Evolutionary conservation across 2,797 vertebrate species (phyloP).

Genomic region (Acanthurus leucopareius): DNA sequence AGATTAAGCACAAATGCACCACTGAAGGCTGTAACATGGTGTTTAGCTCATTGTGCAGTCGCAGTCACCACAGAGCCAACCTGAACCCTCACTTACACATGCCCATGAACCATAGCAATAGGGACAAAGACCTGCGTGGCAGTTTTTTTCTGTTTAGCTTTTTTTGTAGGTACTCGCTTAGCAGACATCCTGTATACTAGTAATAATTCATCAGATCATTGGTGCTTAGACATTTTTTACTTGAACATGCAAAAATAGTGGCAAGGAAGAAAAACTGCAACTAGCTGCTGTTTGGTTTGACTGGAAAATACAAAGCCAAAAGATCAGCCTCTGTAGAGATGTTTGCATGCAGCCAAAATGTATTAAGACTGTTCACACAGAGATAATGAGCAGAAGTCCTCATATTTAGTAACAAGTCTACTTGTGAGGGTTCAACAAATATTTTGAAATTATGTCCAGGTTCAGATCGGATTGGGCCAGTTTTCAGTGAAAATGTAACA

Average conservation of each 20-base stretch:
- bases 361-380: background rate
- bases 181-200: background rate
- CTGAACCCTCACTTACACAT: slow-evolving; percentile 98
- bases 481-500: too few species aligned
- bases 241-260: background rate
- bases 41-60: slow-evolving; percentile 96
- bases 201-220: background rate
- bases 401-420: too few species aligned
- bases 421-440: too few species aligned
- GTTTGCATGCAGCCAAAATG: background rate
- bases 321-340: background rate
- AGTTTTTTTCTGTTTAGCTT: slow-evolving; percentile 59
- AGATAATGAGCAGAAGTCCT: background rate
- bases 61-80: slow-evolving; percentile 98
- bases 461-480: too few species aligned
- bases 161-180: background rate
- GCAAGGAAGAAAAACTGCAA: background rate
- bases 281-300: background rate
- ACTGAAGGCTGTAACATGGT: slow-evolving; percentile 99
- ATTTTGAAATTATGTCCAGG: too few species aligned
- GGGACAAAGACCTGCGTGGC: slow-evolving; percentile 93
- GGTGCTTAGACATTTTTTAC: background rate
- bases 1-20: slow-evolving; percentile 98
- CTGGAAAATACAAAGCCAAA: background rate
- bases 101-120: slow-evolving; percentile 98